Evolutionary conservation across 2,797 vertebrate species (phyloP).

Genomic region (Basileuterus tristriatus): DNA sequence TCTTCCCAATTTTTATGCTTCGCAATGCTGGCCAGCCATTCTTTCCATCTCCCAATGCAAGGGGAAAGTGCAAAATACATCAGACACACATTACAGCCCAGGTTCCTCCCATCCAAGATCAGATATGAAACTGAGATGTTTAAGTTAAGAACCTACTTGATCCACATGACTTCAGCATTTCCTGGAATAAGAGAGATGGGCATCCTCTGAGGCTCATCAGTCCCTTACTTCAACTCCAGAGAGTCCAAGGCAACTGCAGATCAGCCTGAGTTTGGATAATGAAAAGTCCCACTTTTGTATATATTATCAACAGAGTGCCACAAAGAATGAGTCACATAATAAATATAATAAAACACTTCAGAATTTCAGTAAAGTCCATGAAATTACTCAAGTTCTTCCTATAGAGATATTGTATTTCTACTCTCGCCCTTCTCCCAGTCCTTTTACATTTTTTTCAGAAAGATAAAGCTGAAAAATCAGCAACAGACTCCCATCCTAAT

Average conservation of each 20-base stretch:
- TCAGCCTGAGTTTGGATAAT: not conserved
- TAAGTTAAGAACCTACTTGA: not conserved
- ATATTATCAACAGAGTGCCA: not conserved
- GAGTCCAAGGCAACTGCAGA: not conserved
- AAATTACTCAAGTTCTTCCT: not conserved
- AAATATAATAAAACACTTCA: not conserved
- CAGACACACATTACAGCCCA: not conserved
- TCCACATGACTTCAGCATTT: not conserved
- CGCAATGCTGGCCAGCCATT: not conserved
- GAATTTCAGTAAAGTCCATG: not conserved
- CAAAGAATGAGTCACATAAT: not conserved
- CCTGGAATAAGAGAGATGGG: not conserved
- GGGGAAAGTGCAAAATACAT: fast-evolving
- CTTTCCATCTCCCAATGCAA: not conserved
- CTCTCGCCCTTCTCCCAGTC: not conserved
- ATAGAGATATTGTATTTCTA: not conserved
- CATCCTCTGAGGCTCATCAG: not conserved
- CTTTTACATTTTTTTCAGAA: not conserved
- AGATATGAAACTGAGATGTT: not conserved
- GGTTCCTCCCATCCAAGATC: not conserved
- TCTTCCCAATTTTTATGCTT: not conserved
- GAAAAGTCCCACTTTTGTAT: not conserved
- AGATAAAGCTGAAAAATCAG: not conserved
- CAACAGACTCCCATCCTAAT: not conserved
- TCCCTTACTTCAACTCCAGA: not conserved